Percentiles rank a stretch among this genome's conserved stretches.
These are phyloP conservation scores for Nyctibius bracteatus DNA, from an alignment of 2,113 vertebrate genomes.

Conservation along the genomic window DNA sequence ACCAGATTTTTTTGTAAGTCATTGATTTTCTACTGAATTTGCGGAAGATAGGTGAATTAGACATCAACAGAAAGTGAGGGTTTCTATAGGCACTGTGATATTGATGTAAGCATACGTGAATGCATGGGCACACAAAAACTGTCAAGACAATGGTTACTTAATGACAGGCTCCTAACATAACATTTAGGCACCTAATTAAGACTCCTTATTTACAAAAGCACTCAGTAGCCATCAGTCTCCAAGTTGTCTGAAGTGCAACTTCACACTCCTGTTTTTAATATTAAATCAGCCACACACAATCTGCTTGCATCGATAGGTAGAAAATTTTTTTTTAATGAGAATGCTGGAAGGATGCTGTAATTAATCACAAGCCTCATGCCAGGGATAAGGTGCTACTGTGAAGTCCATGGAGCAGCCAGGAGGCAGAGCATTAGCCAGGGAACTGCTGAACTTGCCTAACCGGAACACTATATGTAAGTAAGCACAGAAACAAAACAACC, in stretches of 20 bases:
- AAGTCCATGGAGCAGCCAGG: not conserved
- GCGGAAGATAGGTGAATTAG: not conserved
- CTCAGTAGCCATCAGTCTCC: not conserved
- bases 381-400: not conserved
- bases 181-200: not conserved
- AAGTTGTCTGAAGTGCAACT: not conserved
- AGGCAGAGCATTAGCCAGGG: not conserved
- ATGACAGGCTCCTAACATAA: not conserved
- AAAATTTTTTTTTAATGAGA: not conserved
- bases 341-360: not conserved
- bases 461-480: accelerated
- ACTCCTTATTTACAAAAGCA: not conserved
- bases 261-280: not conserved
- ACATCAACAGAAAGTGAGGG: not conserved
- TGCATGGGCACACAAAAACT: accelerated
- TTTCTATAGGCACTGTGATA: not conserved
- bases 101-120: not conserved
- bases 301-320: not conserved
- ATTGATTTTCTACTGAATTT: not conserved
- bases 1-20: not conserved
- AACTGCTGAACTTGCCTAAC: not conserved
- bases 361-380: not conserved
- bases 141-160: not conserved
- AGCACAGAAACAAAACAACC: not conserved
- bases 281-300: not conserved